A percentile compares a stretch with the other conserved stretches of the same genome.
Conservation (phyloP, 2,113 vertebrate species). For the Neolamprologus caudopunctatus region DNA sequence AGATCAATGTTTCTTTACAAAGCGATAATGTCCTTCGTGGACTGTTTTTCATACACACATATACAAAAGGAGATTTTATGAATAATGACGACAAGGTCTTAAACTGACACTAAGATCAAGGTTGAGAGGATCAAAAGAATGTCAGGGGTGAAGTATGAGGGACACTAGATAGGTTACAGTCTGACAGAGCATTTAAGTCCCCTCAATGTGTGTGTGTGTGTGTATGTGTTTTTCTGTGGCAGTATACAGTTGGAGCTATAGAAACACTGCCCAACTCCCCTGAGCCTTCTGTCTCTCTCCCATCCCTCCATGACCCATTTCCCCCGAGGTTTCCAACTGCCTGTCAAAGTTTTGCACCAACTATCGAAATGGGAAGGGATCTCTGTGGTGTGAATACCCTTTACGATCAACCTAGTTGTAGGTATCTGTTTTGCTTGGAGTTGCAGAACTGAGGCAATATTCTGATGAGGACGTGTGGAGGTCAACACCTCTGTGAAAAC, state of each 20-base stretch:
- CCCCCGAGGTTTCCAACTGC: slow-evolving; percentile 53
- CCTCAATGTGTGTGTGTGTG: not conserved
- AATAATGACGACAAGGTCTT: slow-evolving; percentile 20
- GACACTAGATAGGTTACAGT: slow-evolving; percentile 54
- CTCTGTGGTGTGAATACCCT: slow-evolving; percentile 37
- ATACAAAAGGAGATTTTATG: slow-evolving; percentile 17
- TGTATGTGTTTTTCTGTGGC: not conserved
- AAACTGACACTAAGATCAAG: slow-evolving; percentile 57
- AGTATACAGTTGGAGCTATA: slow-evolving; percentile 16
- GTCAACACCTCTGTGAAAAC: slow-evolving; percentile 53
- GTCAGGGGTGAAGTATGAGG: slow-evolving; percentile 59
- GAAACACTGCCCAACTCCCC: slow-evolving; percentile 30
- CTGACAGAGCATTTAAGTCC: slow-evolving; percentile 40
- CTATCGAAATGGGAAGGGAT: slow-evolving; percentile 31
- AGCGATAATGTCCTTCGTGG: slow-evolving; percentile 7
- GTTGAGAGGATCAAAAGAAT: slow-evolving; percentile 56
- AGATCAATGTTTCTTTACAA: not conserved
- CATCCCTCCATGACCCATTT: slow-evolving; percentile 61
- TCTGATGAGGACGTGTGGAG: slow-evolving; percentile 43
- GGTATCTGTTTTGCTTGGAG: slow-evolving; percentile 62
- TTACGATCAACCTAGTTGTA: slow-evolving; percentile 45
- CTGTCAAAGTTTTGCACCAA: slow-evolving; percentile 63
- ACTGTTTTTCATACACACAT: slow-evolving; percentile 16
- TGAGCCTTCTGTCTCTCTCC: slow-evolving; percentile 29
- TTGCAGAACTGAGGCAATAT: slow-evolving; percentile 46